Percentiles rank a stretch among this genome's conserved stretches.
Conservation (phyloP, 2,888 invertebrate species). For the Spialia ferax region DNA sequence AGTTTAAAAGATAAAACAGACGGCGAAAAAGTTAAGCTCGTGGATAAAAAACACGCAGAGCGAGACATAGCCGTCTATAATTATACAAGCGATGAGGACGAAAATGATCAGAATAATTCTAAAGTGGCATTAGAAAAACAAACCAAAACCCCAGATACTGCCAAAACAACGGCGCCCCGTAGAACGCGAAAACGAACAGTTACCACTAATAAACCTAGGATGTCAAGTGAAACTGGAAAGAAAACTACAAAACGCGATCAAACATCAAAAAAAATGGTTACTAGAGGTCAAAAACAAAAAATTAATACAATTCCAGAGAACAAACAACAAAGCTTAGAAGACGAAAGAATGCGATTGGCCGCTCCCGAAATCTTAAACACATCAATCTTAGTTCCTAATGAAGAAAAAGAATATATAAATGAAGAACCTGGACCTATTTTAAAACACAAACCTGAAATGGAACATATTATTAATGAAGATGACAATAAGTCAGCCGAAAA, state of each 20-base stretch:
- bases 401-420: neutral
- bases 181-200: constrained; percentile 4
- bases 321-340: constrained; percentile 52
- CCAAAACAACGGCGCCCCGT: constrained; percentile 6
- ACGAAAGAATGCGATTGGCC: constrained; percentile 67
- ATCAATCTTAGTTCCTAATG: constrained; percentile 55
- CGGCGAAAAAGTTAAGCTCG: constrained; percentile 55
- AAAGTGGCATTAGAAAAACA: constrained; percentile 41
- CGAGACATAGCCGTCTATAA: constrained; percentile 61
- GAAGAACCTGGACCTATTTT: constrained; percentile 52
- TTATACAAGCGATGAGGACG: constrained; percentile 71
- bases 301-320: constrained; percentile 42
- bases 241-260: constrained; percentile 40
- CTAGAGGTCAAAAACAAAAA: constrained; percentile 41
- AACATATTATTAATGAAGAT: constrained; percentile 51
- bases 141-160: neutral
- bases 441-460: constrained; percentile 53
- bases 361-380: constrained; percentile 58
- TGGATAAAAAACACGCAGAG: constrained; percentile 51
- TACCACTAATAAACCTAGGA: neutral
- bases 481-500: constrained; percentile 13
- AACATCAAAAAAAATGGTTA: constrained; percentile 15
- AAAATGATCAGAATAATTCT: constrained; percentile 61
- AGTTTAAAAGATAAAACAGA: constrained; percentile 61
- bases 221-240: neutral